Evolutionary conservation across 2,113 vertebrate genomes (phyloP), one percentile per base, ranked within the genome.

Genomic region (Poecilia latipinna): DNA sequence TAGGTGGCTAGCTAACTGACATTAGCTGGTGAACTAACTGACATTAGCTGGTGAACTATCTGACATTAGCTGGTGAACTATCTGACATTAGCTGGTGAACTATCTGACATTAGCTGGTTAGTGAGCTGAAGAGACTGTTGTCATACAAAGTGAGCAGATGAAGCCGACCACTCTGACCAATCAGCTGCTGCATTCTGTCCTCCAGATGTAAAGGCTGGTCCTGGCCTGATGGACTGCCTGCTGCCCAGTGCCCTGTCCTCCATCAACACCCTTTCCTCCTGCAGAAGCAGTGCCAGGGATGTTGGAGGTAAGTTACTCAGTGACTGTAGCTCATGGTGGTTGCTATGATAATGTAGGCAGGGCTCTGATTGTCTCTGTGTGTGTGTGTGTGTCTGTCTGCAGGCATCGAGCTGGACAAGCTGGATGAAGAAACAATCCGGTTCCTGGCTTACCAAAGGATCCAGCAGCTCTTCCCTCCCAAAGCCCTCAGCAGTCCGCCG

Each of bases 371-470:
- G 12, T 8, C 22, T 54, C 31, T 37, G 17, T 37, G 24, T 19
- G 12, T 66, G 8, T 73, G 29, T 29, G 29, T 29, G 29, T 29
- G 29, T 29, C 29, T 29, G 29, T 29, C 29, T 29, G 24, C 37
- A 98, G 97, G 95, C 84, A 97, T 98, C 69, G 96, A 97, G 92
- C 93, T 98, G 89, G 96, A 95, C 91, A 96, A 97, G 93, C 92
- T 98, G 89, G 97, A 98, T 65, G 94, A 96, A 89, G 96, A 97
- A 86, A 93, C 97, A 94, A 95, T 98, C 92, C 97, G 96, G 90
- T 94, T 98, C 88, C 92, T 98, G 93, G 97, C 97, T 86, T 96
- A 96, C 95, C 97, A 98, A 93, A 96, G 97, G 95, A 97, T 97
- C 94, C 96, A 98, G 92, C 96, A 97, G 94, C 96, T 98, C 72